These are phyloP conservation scores for Acridotheres tristis DNA, from an alignment of 2,797 vertebrate species.

Conservation along the genomic window DNA sequence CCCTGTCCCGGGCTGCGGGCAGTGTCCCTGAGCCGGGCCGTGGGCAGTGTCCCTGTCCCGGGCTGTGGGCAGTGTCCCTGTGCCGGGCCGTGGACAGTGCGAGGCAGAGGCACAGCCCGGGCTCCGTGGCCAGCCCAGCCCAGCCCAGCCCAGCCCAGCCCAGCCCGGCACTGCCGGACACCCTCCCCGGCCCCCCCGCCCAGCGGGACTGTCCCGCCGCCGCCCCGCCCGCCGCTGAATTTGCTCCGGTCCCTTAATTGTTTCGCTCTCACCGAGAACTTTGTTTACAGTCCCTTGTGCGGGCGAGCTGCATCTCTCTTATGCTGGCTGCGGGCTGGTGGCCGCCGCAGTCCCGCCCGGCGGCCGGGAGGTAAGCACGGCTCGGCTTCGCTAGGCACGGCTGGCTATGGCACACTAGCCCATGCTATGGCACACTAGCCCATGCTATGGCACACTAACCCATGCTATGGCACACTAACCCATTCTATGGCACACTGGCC, in stretches of 20 bases:
- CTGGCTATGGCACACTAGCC: neutral
- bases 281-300: conserved; percentile 74
- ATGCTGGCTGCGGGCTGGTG: conserved; percentile 3
- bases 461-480: too few relatives aligned
- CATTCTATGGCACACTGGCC: too few relatives aligned
- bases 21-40: too few relatives aligned
- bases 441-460: too few relatives aligned
- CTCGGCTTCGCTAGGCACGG: neutral
- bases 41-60: too few relatives aligned
- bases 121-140: neutral
- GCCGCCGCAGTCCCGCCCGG: conserved; percentile 65
- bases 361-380: conserved; percentile 74
- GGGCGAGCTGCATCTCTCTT: conserved; percentile 58
- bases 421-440: neutral
- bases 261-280: conserved; percentile 59
- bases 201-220: neutral
- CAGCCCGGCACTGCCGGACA: neutral
- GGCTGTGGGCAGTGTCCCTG: neutral
- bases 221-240: conserved; percentile 53
- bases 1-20: too few relatives aligned
- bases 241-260: conserved; percentile 74
- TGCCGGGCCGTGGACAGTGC: neutral
- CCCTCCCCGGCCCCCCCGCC: neutral
- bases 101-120: neutral
- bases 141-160: neutral